Base-by-base conservation (phyloP, 2,888 invertebrate species). In the Stenurella melanura region DNA sequence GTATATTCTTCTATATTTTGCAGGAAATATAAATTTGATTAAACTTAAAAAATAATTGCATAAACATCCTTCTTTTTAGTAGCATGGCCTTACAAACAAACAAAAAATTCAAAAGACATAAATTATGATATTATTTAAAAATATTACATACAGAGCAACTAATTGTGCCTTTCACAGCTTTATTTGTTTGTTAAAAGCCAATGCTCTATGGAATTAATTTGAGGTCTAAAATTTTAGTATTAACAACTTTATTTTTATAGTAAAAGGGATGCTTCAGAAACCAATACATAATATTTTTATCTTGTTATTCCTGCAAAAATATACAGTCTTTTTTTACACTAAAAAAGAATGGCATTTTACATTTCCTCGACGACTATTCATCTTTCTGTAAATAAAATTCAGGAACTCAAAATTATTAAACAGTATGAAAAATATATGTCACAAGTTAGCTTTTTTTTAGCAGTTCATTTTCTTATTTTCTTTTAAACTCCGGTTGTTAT, bases 1-100 rank as follows among this genome's bases (percentile, higher is more conserved):
- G n/a, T 50, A 50, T 50, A 50, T 50, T 50, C 50, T n/a, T 50
- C 50, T 50, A 15, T n/a, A 15, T 50, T 50, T 50, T 50, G 50
- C 5, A 50, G 50, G 42, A 50, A 17, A 50, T 50, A 50, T 50
- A 50, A 50, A 1, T 50, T 50, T 4, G 50, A 50, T n/a, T 50
- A 50, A 50, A 50, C 50, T 50, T 50, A 50, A 50, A 50, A 50
- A 50, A 50, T 50, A n/a, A 50, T 50, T n/a, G n/a, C 50, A 17
- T 50, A 50, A 50, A 50, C 50, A 50, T 50, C 50, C 50, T 50
- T 6, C 15, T 12, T n/a, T 50, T 50, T 50, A 50, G 50, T 50
- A 50, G 15, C 42, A 42, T 42, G 42, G 42, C 42, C 42, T 50
- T n/a, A 50, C 50, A 50, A 50, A 50, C n/a, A n/a, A 50, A 50